These are phyloP conservation scores for Elaphurus davidianus DNA, from an alignment of 2,113 vertebrate species.

Conservation along the genomic window DNA sequence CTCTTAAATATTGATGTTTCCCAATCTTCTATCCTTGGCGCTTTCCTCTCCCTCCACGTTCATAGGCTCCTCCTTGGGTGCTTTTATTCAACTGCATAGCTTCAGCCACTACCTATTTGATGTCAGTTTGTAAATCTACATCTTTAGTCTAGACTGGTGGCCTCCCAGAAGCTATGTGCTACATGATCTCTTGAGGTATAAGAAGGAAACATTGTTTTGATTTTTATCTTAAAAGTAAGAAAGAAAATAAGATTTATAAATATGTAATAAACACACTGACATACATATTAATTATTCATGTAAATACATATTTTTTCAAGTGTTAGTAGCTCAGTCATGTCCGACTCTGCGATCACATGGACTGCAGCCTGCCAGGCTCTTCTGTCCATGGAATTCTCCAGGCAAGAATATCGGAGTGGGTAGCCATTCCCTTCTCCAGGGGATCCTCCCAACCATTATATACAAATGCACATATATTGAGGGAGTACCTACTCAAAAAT, in stretches of 20 bases:
- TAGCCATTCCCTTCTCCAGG: not conserved
- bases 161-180: not conserved
- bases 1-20: not conserved
- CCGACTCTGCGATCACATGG: fast-evolving
- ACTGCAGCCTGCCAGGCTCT: not conserved
- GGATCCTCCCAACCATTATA: not conserved
- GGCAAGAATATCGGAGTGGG: not conserved
- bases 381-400: not conserved
- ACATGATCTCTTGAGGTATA: not conserved
- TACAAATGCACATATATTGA: not conserved
- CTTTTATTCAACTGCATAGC: not conserved
- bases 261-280: not conserved
- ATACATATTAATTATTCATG: not conserved
- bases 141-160: not conserved
- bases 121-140: not conserved
- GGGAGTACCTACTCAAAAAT: not conserved
- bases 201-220: not conserved
- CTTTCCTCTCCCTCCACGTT: not conserved
- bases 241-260: not conserved
- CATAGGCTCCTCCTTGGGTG: not conserved
- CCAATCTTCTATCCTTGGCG: not conserved
- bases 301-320: not conserved
- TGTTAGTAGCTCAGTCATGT: not conserved
- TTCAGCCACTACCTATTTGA: not conserved
- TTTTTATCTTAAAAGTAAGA: conserved; percentile 4